These are phyloP conservation scores for Copidosoma aretas DNA, from an alignment of 2,888 invertebrate genomes.

Conservation along the genomic window DNA sequence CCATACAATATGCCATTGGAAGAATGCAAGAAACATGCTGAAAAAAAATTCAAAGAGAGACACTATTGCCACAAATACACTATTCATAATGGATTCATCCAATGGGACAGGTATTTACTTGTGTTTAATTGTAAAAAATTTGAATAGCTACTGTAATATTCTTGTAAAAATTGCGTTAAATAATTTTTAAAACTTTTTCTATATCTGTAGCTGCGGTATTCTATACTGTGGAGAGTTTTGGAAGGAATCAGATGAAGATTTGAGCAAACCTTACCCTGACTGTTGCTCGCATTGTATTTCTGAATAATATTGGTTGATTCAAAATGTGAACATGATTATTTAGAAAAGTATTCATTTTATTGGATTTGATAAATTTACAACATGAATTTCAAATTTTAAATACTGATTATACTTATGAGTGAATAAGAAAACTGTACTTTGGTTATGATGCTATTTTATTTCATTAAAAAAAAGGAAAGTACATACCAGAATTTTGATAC, in stretches of 20 bases:
- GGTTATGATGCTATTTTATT: too few species aligned
- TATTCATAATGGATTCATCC: background rate
- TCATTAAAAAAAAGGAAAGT: too few species aligned
- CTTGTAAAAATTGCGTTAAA: background rate
- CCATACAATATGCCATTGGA: background rate
- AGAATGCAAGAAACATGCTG: slow-evolving; percentile 5
- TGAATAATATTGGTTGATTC: too few species aligned
- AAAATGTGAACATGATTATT: background rate
- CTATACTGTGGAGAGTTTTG: slow-evolving; percentile 2
- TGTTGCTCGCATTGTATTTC: slow-evolving; percentile 12
- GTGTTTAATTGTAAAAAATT: background rate
- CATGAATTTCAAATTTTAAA: too few species aligned
- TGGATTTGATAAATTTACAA: too few species aligned
- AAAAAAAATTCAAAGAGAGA: background rate
- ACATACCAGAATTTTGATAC: too few species aligned
- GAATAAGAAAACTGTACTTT: too few species aligned
- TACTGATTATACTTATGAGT: too few species aligned
- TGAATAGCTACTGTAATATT: background rate
- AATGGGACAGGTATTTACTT: slow-evolving; percentile 4
- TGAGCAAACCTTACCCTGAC: slow-evolving; percentile 20
- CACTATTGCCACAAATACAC: slow-evolving; percentile 1
- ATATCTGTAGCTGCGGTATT: slow-evolving; percentile 13
- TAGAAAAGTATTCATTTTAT: background rate
- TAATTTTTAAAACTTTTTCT: background rate
- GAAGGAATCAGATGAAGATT: slow-evolving; percentile 5